Percentiles rank a stretch among this genome's conserved stretches.
Conservation (phyloP, 2,888 invertebrate genomes). For the Drosophila siamana region DNA sequence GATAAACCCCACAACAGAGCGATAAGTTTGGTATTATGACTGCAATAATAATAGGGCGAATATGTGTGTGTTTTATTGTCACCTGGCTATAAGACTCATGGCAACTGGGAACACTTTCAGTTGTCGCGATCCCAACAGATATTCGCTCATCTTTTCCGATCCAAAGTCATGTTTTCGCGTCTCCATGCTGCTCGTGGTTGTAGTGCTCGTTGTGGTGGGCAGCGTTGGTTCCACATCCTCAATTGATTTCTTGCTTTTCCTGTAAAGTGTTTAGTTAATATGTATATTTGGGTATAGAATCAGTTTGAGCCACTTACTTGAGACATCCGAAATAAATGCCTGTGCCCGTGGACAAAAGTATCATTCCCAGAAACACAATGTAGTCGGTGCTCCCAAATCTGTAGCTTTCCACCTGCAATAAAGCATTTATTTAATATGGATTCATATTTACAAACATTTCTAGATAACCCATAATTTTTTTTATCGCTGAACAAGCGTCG, state of each 20-base stretch:
- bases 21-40: constrained; percentile 39
- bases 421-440: constrained; percentile 16
- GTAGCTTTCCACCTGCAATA: constrained; percentile 49
- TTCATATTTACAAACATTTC: background rate
- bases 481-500: constrained; percentile 23
- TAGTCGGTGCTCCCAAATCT: constrained; percentile 87
- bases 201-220: constrained; percentile 29
- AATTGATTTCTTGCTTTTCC: constrained; percentile 54
- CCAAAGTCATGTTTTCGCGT: constrained; percentile 80
- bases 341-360: constrained; percentile 90
- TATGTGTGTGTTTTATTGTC: constrained; percentile 16
- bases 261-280: constrained; percentile 11
- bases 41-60: background rate
- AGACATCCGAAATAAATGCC: constrained; percentile 88
- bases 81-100: constrained; percentile 94
- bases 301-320: constrained; percentile 69
- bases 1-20: constrained; percentile 34
- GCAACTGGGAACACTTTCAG: constrained; percentile 93
- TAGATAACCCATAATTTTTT: constrained; percentile 1
- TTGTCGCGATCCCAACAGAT: constrained; percentile 91
- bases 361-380: constrained; percentile 89
- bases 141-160: constrained; percentile 88
- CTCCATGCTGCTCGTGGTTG: constrained; percentile 14
- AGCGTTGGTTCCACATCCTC: constrained; percentile 59
- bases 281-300: background rate